Conservation (phyloP, 2,113 vertebrate species). For the Odontophorus gujanensis region DNA sequence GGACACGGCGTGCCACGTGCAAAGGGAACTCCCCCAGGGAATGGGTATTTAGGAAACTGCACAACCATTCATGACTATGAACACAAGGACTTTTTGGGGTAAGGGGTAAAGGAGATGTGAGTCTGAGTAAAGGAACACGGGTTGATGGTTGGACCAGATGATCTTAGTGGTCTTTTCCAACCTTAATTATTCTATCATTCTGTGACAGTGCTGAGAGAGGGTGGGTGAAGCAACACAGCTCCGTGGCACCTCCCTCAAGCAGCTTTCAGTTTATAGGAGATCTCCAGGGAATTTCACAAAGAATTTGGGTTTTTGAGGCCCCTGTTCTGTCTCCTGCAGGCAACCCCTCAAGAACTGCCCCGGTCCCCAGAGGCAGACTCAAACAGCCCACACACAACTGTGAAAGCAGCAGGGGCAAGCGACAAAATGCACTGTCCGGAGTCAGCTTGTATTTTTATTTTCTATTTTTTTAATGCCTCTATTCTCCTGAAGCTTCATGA, state of each 20-base stretch:
- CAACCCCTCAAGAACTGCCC: neutral
- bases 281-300: neutral
- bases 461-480: neutral
- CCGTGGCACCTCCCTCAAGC: neutral
- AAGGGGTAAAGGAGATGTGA: neutral
- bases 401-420: neutral
- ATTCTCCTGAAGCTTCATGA: neutral
- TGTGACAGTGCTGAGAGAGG: neutral
- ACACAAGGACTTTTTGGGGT: neutral
- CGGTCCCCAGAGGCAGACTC: neutral
- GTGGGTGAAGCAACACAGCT: neutral
- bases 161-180: no score
- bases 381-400: neutral
- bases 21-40: neutral
- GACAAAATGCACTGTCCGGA: no score
- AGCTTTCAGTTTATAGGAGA: neutral
- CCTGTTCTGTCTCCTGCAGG: neutral
- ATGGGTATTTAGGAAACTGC: neutral
- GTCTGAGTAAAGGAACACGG: neutral
- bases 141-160: no score
- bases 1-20: accelerated
- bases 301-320: neutral
- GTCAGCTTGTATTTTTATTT: neutral
- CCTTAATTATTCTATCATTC: no score
- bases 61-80: neutral